phyloP scores from a whole-genome alignment of 2,888 invertebrate genomes.

The Stegana nigrithorax region DNA sequence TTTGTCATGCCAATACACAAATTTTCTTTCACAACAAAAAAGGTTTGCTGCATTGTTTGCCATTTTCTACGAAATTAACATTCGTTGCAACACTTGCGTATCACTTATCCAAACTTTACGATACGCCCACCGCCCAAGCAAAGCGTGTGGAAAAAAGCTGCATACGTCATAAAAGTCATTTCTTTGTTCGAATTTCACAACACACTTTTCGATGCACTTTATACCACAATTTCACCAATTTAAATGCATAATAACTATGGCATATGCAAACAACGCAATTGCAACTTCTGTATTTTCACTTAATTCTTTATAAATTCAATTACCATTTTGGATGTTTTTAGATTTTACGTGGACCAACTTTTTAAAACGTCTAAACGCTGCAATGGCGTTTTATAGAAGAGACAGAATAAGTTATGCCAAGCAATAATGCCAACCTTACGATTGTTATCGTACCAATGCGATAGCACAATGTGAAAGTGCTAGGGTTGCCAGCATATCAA shows the following conservation, averaged over 20 bases:
- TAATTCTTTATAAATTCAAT: conserved; percentile 52
- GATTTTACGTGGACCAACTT: conserved; percentile 77
- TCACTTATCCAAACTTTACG: background rate
- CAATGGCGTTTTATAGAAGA: conserved; percentile 90
- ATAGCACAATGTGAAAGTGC: too few relatives aligned
- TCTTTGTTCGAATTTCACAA: background rate
- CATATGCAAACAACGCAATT: background rate
- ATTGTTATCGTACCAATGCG: too few relatives aligned
- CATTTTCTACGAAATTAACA: conserved; percentile 12
- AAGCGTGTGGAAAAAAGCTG: background rate
- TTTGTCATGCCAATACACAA: conserved; percentile 28
- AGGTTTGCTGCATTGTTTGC: conserved; percentile 34
- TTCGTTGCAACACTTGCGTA: conserved; percentile 10
- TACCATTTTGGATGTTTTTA: conserved; percentile 74
- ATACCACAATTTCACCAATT: background rate
- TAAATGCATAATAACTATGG: background rate
- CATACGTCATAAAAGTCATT: conserved; percentile 7
- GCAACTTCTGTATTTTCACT: conserved; percentile 26
- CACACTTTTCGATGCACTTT: background rate
- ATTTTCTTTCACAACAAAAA: conserved; percentile 33
- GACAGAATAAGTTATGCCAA: too few relatives aligned
- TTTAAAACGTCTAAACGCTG: conserved; percentile 83
- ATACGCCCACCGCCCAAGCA: background rate
- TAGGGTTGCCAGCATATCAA: too few relatives aligned
- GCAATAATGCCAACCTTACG: too few relatives aligned